Evolutionary conservation across 2,888 invertebrate genomes (phyloP), one percentile per base, ranked within the genome.

Genomic region (Dorcus hopei): DNA sequence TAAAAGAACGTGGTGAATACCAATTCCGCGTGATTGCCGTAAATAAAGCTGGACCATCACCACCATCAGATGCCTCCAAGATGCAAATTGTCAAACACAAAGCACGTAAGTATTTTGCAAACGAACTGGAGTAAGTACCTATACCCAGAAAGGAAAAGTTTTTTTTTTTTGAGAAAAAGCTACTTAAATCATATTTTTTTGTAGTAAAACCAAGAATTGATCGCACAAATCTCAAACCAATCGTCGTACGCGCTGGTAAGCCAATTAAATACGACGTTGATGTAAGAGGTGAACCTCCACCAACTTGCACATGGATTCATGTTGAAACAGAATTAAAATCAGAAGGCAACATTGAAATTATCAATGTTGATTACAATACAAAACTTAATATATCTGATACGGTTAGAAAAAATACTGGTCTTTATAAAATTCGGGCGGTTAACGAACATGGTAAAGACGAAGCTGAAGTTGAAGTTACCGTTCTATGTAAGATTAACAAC

Each of bases 141-240:
- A 14, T 14, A 4, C 16, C 16, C 11, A 33, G 26, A 33, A 33
- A 4, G 26, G 26, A 33, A 33, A 33, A 19, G 19, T 19, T 19
- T 19, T 42, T 14, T n/a, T n/a, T 19, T 48, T 45, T 45, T 45
- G 14, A 45, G n/a, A 19, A 16, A 45, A 45, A 45, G 9, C 23
- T 45, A 19, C 45, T 58, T 19, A 48, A 54, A 52, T 43, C 40
- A 40, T 42, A 42, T 58, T 51, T 51, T 41, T 45, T 75, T 77
- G 42, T 74, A 95, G 95, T 97, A 77, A 97, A 97, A 80, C 99
- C 99, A 42, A 90, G 94, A 75, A 99, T 99, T 77, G 96, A 97
- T 80, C 87, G 97, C 67, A 94, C 95, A 3, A 95, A 96, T 78
- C 82, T 97, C 65, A 95, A 97, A 77, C 88, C 92, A 49, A 82